Conservation (phyloP, 2,797 vertebrate genomes). For the Sandelia bainsii region DNA sequence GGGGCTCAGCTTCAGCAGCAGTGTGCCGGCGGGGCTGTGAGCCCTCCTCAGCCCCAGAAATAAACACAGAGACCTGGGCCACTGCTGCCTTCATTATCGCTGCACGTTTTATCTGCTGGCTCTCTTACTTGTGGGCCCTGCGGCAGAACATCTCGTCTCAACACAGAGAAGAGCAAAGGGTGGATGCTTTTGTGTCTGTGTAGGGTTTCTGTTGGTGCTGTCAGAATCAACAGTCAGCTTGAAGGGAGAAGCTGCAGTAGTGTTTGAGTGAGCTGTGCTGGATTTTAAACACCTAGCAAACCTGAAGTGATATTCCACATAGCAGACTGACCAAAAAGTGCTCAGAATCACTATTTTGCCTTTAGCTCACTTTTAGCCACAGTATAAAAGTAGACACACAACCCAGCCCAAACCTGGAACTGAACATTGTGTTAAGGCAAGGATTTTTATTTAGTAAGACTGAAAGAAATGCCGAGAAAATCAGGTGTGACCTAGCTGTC, state of each 20-base stretch:
- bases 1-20: conserved; percentile 82
- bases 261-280: conserved; percentile 60
- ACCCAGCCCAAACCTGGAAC: conserved; percentile 56
- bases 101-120: conserved; percentile 84
- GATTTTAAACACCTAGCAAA: conserved; percentile 76
- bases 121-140: conserved; percentile 78
- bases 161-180: conserved; percentile 81
- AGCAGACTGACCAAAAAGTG: conserved; percentile 69
- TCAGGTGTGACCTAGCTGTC: conserved; percentile 63
- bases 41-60: conserved; percentile 86
- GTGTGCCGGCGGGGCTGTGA: conserved; percentile 82
- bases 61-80: conserved; percentile 85
- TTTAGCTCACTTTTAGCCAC: conserved; percentile 69
- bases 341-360: conserved; percentile 68
- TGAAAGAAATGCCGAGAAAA: conserved; percentile 60
- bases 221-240: conserved; percentile 81
- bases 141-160: conserved; percentile 79
- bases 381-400: conserved; percentile 50
- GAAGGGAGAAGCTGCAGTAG: conserved; percentile 75
- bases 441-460: conserved; percentile 71
- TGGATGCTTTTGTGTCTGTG: conserved; percentile 83
- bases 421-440: conserved; percentile 50
- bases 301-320: conserved; percentile 78
- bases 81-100: conserved; percentile 87
- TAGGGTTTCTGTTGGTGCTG: conserved; percentile 75